Evolutionary conservation across 2,888 invertebrate species (phyloP).

Genomic region (Limnephilus lunatus): DNA sequence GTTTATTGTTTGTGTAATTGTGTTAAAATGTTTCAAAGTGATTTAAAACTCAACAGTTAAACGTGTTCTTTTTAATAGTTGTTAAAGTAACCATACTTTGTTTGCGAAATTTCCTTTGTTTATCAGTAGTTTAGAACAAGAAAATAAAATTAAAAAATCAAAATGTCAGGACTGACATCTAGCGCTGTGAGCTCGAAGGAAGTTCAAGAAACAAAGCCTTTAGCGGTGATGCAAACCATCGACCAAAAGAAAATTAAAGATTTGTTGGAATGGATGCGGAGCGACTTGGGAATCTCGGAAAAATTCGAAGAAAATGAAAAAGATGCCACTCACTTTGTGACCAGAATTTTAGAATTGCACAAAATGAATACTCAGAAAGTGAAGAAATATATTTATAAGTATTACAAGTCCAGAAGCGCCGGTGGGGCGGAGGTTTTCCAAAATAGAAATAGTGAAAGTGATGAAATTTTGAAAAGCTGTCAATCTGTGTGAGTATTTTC

Average conservation of each 20-base stretch:
- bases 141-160: conserved; percentile 41
- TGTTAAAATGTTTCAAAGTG: not conserved
- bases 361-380: conserved; percentile 56
- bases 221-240: conserved; percentile 58
- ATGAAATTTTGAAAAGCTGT: conserved; percentile 64
- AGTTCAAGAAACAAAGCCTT: conserved; percentile 27
- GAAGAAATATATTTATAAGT: conserved; percentile 59
- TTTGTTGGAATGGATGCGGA: conserved; percentile 55
- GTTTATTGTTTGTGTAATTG: not conserved
- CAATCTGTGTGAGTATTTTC: conserved; percentile 60
- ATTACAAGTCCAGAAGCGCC: conserved; percentile 59
- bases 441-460: conserved; percentile 62
- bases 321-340: conserved; percentile 54
- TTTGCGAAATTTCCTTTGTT: not conserved
- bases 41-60: not conserved
- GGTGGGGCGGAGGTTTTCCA: conserved; percentile 60
- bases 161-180: conserved; percentile 58
- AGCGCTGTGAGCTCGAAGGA: conserved; percentile 46
- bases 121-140: not conserved
- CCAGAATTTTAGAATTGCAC: conserved; percentile 45
- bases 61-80: not conserved
- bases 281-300: conserved; percentile 56
- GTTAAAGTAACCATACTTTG: not conserved
- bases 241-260: conserved; percentile 51
- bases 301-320: conserved; percentile 53